Percentiles rank a stretch among this genome's conserved stretches.
These are phyloP conservation scores for Aphelocoma coerulescens DNA, from an alignment of 2,113 vertebrate genomes.

Conservation along the genomic window DNA sequence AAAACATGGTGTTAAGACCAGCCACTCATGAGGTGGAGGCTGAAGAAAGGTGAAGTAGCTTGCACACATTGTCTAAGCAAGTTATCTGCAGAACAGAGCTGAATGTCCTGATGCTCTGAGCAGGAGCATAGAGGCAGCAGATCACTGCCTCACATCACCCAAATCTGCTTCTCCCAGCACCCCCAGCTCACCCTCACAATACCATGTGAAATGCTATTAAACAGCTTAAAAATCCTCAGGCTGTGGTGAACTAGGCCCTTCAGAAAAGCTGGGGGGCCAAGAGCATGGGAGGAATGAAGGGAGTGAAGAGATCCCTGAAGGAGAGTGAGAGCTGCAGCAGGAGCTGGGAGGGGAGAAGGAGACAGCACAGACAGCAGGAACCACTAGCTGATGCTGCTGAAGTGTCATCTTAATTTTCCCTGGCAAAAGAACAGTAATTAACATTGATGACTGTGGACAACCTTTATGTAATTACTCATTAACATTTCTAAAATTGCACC, in stretches of 20 bases:
- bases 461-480: conserved; percentile 66
- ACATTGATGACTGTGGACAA: conserved; percentile 52
- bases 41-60: background rate
- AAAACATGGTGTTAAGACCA: background rate
- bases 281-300: too few species aligned
- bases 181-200: background rate
- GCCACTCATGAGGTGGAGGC: background rate
- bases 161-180: background rate
- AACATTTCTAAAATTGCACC: conserved; percentile 65
- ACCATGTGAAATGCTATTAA: background rate
- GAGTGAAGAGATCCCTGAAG: background rate
- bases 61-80: background rate
- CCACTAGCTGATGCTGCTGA: conserved; percentile 2
- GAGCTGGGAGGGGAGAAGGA: background rate
- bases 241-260: background rate
- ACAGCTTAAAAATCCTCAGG: background rate
- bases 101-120: background rate
- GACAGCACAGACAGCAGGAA: background rate
- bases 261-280: background rate
- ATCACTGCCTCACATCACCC: background rate
- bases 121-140: background rate
- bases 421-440: conserved; percentile 64
- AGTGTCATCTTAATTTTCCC: conserved; percentile 49
- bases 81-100: background rate
- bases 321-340: background rate